Evolutionary conservation across 2,888 invertebrate genomes (phyloP), one percentile per base, ranked within the genome.

Genomic region (Tetragonula carbonaria): DNA sequence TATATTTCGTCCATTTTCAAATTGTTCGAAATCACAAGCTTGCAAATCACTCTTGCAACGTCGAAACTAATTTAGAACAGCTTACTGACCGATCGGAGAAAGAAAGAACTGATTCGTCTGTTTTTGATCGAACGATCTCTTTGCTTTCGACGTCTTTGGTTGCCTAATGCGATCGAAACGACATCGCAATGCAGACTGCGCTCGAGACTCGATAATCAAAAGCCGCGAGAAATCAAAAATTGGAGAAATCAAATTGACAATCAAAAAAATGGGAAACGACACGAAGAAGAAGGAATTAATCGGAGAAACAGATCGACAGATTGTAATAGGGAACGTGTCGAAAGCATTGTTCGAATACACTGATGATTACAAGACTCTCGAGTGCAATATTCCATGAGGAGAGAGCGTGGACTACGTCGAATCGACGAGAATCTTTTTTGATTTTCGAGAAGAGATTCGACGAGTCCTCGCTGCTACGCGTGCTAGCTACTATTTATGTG

Each of bases 201-300:
- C 76, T 82, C 86, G 89, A 84, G 82, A 79, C 80, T 63, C 78
- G 55, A 23, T 45, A 21, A 23, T 59, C 18, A 57, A 28, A 18
- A 0, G 33, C 45, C 45, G 45, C 45, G 11, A 45, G 45, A 45
- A 45, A 45, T 45, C 8, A 21, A 14, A 18, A 13, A 21, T 14
- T 1, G 28, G 45, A 33, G 67, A 66, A 82, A 79, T 85, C 65
- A 82, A 82, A 80, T 78, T 76, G 89, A 87, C 89, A 87, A 88
- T 88, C 89, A 85, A 81, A 79, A 85, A 81, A 79, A 74, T 4
- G 21, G 28, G 21, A 28, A 62, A 45, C 14, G 53, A 33, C 53
- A 62, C 23, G 62, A 28, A 23, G 16, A 6, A 16, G 23, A 23
- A 5, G 6, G 16, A 16, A 62, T 23, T 62, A 2, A 62, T 16